These are phyloP conservation scores for Amphipyra tragopoginis DNA, from an alignment of 2,888 invertebrate genomes.

Conservation along the genomic window DNA sequence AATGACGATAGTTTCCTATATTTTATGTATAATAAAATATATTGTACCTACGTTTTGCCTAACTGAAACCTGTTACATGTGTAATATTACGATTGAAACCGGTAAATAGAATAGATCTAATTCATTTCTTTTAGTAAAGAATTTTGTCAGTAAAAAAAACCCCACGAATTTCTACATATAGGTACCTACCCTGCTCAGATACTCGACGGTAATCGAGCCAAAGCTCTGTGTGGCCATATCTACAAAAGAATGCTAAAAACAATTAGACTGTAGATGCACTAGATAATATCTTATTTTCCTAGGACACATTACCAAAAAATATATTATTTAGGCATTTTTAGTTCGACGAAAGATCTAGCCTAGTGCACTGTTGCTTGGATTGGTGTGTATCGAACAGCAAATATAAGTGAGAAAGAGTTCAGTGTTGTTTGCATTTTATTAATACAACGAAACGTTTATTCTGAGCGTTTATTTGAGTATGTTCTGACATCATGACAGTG, in stretches of 20 bases:
- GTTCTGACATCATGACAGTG: conserved; percentile 38
- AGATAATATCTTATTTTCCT: conserved; percentile 16
- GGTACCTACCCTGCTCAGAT: not conserved
- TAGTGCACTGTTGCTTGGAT: conserved; percentile 9
- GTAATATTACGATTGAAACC: no score
- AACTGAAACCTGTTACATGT: no score
- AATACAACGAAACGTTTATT: conserved; percentile 27
- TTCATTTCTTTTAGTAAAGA: no score
- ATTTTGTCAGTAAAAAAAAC: no score
- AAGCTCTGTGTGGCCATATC: conserved; percentile 42
- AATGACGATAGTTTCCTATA: not conserved
- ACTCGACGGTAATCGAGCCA: not conserved
- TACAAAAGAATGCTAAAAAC: conserved; percentile 24
- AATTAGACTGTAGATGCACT: conserved; percentile 19
- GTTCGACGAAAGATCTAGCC: not conserved
- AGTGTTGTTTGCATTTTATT: conserved; percentile 32
- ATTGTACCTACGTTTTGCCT: conserved; percentile 26
- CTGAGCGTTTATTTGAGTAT: conserved; percentile 25
- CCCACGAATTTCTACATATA: no score
- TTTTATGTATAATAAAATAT: conserved; percentile 6
- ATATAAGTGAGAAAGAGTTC: conserved; percentile 14
- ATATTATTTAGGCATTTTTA: conserved; percentile 4
- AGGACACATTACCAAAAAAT: conserved; percentile 8
- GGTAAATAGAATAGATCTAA: no score
- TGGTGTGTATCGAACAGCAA: conserved; percentile 37